Base-by-base conservation (phyloP, 53 echinoderm and acorn worm genomes). In the Hippasteria phrygiana region DNA sequence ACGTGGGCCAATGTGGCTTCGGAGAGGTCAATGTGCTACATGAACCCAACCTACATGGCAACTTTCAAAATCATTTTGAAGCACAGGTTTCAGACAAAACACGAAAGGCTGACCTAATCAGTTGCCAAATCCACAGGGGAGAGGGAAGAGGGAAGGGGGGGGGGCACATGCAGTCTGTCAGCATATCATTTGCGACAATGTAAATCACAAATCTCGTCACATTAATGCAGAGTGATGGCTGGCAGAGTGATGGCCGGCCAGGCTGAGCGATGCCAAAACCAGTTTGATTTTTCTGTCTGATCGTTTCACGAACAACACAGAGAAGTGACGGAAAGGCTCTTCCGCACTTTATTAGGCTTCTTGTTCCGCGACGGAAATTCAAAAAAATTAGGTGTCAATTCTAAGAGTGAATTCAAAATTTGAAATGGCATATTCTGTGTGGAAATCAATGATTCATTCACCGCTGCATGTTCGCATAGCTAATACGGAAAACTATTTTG, bases 171-270 rank as follows among this genome's bases (percentile, higher is more conserved):
- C 42, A 17, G 72, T 40, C 42, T 40, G 72, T 40, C 20, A 38
- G 14, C 26, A 48, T 13, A 50, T 75, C 33, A 31, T 41, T 3
- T 14, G 47, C 11, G 32, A 9, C 27, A 1, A 26, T n/a, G 5
- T 13, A 22, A 29, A 33, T 67, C 6, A 67, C 69, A 75, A 47
- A 32, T 48, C 48, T 75, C 43, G 29, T 75, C 75, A 31, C 75
- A 75, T 75, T 75, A 75, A 75, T 47, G 22, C 27, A 5, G 7
- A 5, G 13, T 75, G 75, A 75, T 36, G 69, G 32, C 16, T 13
- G 31, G n/a, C 75, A 75, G 4, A 50, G 7, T 1, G 43, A 1
- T 26, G 1, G 20, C 10, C 36, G 33, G 20, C 20, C 51, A 51
- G 13, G 51, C 51, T 59, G 59, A 18, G 26, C 16, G 7, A 59